phyloP scores from a whole-genome alignment of 1,140 invertebrate genomes.

The Aphidius ervi region DNA sequence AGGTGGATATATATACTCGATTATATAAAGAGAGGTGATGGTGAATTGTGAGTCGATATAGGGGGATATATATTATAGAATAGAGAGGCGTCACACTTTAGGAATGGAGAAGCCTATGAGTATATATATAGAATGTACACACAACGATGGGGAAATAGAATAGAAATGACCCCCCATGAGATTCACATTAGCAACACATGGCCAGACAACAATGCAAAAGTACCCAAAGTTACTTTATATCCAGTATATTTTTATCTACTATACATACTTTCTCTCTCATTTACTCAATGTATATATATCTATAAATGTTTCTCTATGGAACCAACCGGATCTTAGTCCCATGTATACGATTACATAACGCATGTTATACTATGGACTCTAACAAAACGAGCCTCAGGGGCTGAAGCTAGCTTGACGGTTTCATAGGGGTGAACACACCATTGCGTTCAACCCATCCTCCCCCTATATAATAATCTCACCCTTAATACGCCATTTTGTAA shows the following conservation, averaged over 20 bases:
- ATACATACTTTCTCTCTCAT: too few species aligned
- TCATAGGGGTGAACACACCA: conserved; percentile 6
- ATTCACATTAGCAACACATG: conserved; percentile 54
- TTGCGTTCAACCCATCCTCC: conserved; percentile 14
- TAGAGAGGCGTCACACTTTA: conserved; percentile 21
- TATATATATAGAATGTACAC: conserved; percentile 21
- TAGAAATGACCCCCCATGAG: conserved; percentile 54
- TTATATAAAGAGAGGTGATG: not conserved
- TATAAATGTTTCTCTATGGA: not conserved
- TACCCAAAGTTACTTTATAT: not conserved
- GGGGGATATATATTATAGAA: conserved; percentile 3
- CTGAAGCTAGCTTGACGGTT: conserved; percentile 25
- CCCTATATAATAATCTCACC: conserved; percentile 10
- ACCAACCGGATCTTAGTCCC: conserved; percentile 36
- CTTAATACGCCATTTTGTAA: conserved; percentile 25
- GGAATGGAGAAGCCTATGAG: conserved; percentile 4
- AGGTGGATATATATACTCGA: conserved; percentile 13
- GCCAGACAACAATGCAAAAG: conserved; percentile 44
- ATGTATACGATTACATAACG: conserved; percentile 51
- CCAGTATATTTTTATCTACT: too few species aligned
- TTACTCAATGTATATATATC: too few species aligned
- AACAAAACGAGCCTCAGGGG: conserved; percentile 24
- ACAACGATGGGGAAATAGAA: conserved; percentile 53
- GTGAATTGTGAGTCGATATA: not conserved
- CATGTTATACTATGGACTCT: conserved; percentile 22